Evolutionary conservation across 2,888 invertebrate genomes (phyloP).

Genomic region (Empis stercorea): DNA sequence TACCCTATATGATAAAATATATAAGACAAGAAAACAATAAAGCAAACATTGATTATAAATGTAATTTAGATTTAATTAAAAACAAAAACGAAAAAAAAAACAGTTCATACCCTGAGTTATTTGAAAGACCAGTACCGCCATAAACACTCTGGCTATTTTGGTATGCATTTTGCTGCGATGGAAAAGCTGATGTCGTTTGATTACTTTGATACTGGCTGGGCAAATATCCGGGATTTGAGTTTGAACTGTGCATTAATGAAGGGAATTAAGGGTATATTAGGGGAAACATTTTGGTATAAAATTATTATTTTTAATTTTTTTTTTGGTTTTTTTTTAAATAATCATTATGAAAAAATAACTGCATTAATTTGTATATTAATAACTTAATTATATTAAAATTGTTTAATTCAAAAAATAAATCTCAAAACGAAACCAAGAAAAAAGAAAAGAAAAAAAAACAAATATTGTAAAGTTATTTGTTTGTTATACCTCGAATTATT

Average conservation of each 20-base stretch:
- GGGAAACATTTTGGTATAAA: slow-evolving; percentile 10
- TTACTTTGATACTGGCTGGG: slow-evolving; percentile 23
- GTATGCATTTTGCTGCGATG: slow-evolving; percentile 37
- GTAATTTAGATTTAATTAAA: not conserved
- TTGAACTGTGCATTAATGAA: slow-evolving; percentile 28
- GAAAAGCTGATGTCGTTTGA: slow-evolving; percentile 32
- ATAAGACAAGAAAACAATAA: no score
- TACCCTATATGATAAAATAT: no score
- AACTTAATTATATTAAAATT: not conserved
- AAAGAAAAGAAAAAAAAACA: not conserved
- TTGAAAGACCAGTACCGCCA: slow-evolving; percentile 33
- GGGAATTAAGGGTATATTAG: slow-evolving; percentile 5
- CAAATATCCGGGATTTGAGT: slow-evolving; percentile 36
- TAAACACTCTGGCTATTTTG: slow-evolving; percentile 37
- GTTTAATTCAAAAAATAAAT: slow-evolving; percentile 1
- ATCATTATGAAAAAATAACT: slow-evolving; percentile 9
- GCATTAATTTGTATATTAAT: slow-evolving; percentile 4
- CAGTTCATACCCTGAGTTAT: slow-evolving; percentile 34
- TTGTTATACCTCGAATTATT: slow-evolving; percentile 32
- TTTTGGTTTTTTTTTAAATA: slow-evolving; percentile 1
- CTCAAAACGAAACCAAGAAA: slow-evolving; percentile 3
- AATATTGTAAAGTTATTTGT: not conserved
- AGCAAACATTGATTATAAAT: not conserved
- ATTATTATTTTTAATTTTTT: slow-evolving; percentile 11
- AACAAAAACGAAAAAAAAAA: not conserved